Evolutionary conservation across 2,797 vertebrate species (phyloP).

Genomic region (Chloroceryle amazona): DNA sequence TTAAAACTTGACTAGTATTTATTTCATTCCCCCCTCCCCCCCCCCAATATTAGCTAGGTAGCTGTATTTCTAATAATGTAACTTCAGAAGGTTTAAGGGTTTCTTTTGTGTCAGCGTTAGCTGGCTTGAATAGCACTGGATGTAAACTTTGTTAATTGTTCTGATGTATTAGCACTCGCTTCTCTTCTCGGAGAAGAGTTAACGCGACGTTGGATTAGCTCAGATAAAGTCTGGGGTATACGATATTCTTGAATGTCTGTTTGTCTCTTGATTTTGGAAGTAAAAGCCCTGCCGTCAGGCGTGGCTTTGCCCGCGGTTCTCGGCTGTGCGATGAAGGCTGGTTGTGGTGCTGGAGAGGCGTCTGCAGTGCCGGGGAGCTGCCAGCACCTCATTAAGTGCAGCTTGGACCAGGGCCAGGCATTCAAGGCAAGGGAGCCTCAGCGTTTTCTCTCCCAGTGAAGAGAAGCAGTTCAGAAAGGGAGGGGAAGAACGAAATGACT

Average conservation of each 20-base stretch:
- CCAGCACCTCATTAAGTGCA: constrained; percentile 55
- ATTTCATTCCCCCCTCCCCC: not conserved
- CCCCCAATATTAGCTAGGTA: not conserved
- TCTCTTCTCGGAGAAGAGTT: not conserved
- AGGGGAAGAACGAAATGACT: not conserved
- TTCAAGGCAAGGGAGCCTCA: constrained; percentile 12
- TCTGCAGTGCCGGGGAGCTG: constrained; percentile 48
- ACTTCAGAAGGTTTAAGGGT: not conserved
- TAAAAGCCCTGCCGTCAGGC: not conserved
- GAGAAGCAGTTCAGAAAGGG: not conserved
- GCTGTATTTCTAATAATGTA: not conserved
- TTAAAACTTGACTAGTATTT: not conserved
- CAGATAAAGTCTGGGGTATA: not conserved
- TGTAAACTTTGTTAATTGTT: not conserved
- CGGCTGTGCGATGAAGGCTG: not conserved
- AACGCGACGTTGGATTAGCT: not conserved
- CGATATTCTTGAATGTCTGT: not conserved
- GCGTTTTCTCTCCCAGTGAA: not conserved
- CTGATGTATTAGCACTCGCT: rapidly evolving
- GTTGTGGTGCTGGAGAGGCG: not conserved
- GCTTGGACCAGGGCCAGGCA: constrained; percentile 61
- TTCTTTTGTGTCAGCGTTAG: not conserved
- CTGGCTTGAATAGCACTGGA: not conserved
- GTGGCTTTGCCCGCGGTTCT: not conserved
- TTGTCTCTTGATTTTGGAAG: not conserved